Base-by-base conservation (phyloP, 37 sponge, comb jelly and placozoan genomes). In the Amphimedon queenslandica region DNA sequence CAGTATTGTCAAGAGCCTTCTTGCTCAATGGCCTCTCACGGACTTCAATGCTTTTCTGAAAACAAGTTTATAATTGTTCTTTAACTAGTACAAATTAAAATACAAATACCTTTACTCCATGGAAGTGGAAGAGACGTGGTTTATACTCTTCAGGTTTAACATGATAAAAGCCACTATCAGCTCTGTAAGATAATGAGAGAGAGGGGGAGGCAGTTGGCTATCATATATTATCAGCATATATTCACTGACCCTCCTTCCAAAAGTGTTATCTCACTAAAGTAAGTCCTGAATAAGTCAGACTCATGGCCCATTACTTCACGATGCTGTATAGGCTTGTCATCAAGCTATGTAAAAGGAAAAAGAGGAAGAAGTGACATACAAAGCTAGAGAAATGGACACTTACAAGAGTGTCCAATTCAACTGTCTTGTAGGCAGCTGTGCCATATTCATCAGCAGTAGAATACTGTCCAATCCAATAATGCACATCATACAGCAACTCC, bases 361-460 rank as follows among this genome's bases (percentile, higher is more conserved):
- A 25, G n/a, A 28, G 30, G 2, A 47, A 4, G 18, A 18, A 40
- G 51, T 28, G 4, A 24, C 23, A 23, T 67, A n/a, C n/a, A n/a
- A n/a, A n/a, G n/a, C n/a, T n/a, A n/a, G n/a, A 27, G 36, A 4
- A 40, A 40, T 70, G 30, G 51, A 28, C 27, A 24, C 71, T 68
- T 29, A 88, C 85, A 65, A 88, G 78, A 4, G 85, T 88, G 55
- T 92, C 93, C 40, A 92, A 71, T 58, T 92, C 93, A 42, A 92
- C 93, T 16, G 93, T 92, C 81, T 92, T 92, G 81, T 92, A 92
- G 38, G 93, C 93, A 37, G 93, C 93, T 23, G 88, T 88, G 27
- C 93, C 93, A 71, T 87, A 92, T 58, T 92, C 93, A 74, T 92
- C 93, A 67, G 87, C 82, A 33, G 84, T 86, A n/a, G 87, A 86